These are phyloP conservation scores for Craniophora ligustri DNA, from an alignment of 2,888 invertebrate species.

Conservation along the genomic window DNA sequence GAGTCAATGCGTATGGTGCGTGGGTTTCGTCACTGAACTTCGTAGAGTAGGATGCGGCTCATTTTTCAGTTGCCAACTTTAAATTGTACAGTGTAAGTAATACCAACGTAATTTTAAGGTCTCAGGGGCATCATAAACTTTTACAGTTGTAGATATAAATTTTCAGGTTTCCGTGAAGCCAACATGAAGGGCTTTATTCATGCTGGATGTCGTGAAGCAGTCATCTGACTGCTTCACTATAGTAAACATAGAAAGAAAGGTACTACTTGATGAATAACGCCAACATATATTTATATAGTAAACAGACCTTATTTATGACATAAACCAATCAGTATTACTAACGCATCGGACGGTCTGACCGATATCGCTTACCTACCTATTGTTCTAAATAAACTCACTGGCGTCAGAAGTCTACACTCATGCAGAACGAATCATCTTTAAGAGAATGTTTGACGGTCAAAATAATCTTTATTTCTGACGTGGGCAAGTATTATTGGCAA, in stretches of 20 bases:
- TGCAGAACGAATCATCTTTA: constrained; percentile 69
- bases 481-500: constrained; percentile 46
- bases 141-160: not conserved
- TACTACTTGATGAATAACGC: not conserved
- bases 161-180: not conserved
- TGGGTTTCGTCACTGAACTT: constrained; percentile 82
- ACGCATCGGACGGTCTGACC: constrained; percentile 47
- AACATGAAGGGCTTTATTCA: constrained; percentile 34
- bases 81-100: constrained; percentile 44
- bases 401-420: constrained; percentile 61
- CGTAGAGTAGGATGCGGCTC: constrained; percentile 81
- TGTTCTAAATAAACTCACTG: constrained; percentile 65
- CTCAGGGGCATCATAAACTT: constrained; percentile 6
- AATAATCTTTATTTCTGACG: constrained; percentile 44
- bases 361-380: constrained; percentile 60
- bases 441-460: constrained; percentile 39
- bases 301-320: constrained; percentile 43
- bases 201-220: too few relatives aligned
- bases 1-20: constrained; percentile 75
- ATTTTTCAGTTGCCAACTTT: constrained; percentile 74
- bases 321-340: constrained; percentile 52
- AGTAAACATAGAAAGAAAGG: too few relatives aligned
- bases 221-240: too few relatives aligned
- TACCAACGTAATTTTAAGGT: constrained; percentile 25
- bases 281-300: constrained; percentile 17